Evolutionary conservation across 2,113 vertebrate species (phyloP).

Genomic region (Myrmecophaga tridactyla): DNA sequence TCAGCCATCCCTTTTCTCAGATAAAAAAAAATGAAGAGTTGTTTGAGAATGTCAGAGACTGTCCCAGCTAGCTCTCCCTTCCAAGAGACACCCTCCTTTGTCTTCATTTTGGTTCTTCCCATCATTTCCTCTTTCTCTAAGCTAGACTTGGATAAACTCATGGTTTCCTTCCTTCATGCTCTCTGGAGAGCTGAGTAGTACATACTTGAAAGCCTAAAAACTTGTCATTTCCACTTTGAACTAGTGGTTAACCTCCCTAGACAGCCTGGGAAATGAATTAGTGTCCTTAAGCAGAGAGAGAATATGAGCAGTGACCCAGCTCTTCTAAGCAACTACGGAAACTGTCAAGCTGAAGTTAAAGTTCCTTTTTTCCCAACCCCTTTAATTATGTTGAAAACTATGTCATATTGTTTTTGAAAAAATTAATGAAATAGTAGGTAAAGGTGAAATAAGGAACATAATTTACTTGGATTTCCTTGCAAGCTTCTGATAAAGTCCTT

Average conservation of each 20-base stretch:
- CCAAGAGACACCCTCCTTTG: neutral
- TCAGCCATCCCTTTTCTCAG: neutral
- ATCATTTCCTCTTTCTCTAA: slow-evolving; percentile 61
- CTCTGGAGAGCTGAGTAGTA: slow-evolving; percentile 81
- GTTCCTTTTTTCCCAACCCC: slow-evolving; percentile 52
- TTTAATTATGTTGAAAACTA: slow-evolving; percentile 74
- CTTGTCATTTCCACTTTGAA: slow-evolving; percentile 86
- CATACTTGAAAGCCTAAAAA: slow-evolving; percentile 82
- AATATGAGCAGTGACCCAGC: slow-evolving; percentile 67
- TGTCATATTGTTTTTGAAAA: slow-evolving; percentile 75
- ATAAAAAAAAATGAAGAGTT: neutral
- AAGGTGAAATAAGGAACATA: slow-evolving; percentile 67
- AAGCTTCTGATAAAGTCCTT: slow-evolving; percentile 70
- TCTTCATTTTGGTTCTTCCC: neutral
- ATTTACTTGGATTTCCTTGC: slow-evolving; percentile 77
- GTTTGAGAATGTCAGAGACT: neutral
- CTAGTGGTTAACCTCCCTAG: slow-evolving; percentile 78
- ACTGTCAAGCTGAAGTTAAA: slow-evolving; percentile 66
- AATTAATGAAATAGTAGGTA: slow-evolving; percentile 75
- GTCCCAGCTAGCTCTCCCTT: neutral
- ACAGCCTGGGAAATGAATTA: slow-evolving; percentile 82
- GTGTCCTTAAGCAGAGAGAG: slow-evolving; percentile 71
- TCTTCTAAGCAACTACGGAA: slow-evolving; percentile 58
- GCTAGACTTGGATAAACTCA: slow-evolving; percentile 73
- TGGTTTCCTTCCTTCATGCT: slow-evolving; percentile 83